Conservation (phyloP, 2,797 vertebrate genomes). For the Coccyzus lansbergi region DNA sequence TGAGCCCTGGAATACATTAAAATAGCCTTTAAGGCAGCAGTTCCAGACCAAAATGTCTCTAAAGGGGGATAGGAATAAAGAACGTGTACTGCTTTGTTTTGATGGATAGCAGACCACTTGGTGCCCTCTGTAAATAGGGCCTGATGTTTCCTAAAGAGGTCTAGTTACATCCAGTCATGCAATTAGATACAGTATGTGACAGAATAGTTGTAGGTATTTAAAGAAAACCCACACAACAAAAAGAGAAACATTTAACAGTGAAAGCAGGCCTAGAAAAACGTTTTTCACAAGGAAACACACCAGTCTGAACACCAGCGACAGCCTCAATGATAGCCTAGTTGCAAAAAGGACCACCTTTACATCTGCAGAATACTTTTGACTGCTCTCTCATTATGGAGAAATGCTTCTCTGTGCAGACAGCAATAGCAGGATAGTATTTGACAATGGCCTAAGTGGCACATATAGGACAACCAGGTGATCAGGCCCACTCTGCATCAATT, state of each 20-base stretch:
- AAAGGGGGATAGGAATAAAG: background rate
- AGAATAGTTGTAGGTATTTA: background rate
- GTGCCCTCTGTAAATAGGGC: background rate
- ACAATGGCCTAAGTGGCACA: background rate
- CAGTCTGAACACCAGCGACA: background rate
- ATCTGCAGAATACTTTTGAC: background rate
- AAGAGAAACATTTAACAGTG: background rate
- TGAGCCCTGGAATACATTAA: background rate
- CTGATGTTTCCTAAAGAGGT: background rate
- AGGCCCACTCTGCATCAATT: background rate
- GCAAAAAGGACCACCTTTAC: background rate
- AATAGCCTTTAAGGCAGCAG: background rate
- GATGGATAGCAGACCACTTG: background rate
- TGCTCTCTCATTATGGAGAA: background rate
- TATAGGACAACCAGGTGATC: background rate
- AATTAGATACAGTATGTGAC: background rate
- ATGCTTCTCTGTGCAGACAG: background rate
- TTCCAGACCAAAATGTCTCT: background rate
- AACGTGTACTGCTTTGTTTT: background rate
- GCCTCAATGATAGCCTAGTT: background rate
- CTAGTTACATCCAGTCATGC: background rate
- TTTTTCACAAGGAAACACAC: background rate
- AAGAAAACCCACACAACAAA: no score
- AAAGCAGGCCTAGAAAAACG: background rate
- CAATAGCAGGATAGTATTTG: background rate